Evolutionary conservation across 2,888 invertebrate genomes (phyloP).

Genomic region (Drosophila formosana): DNA sequence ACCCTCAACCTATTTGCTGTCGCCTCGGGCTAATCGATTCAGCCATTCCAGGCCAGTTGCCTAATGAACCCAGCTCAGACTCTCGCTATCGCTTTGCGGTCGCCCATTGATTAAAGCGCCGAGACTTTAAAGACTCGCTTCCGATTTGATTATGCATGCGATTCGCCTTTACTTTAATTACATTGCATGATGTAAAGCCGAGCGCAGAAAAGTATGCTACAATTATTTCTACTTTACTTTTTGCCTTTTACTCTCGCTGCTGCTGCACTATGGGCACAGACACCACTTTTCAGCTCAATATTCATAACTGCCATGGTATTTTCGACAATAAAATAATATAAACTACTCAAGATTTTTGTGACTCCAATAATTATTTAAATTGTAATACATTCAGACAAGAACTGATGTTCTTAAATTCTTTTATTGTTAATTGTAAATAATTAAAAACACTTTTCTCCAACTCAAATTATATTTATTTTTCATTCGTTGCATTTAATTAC

Average conservation of each 20-base stretch:
- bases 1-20: not conserved
- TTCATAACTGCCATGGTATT: no score
- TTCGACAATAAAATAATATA: no score
- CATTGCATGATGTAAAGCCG: constrained; percentile 33
- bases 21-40: constrained; percentile 65
- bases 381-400: no score
- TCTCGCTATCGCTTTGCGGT: not conserved
- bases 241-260: constrained; percentile 11
- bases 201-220: constrained; percentile 59
- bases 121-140: constrained; percentile 33
- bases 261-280: not conserved
- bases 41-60: constrained; percentile 14
- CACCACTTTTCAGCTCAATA: no score
- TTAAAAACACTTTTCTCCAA: no score
- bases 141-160: constrained; percentile 1
- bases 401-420: no score
- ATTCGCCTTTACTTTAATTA: constrained; percentile 55
- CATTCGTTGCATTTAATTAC: no score
- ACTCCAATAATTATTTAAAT: no score
- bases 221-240: constrained; percentile 27
- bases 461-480: no score
- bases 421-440: no score
- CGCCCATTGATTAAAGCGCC: constrained; percentile 29
- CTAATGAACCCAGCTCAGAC: constrained; percentile 43
- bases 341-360: no score